Percentiles rank a stretch among this genome's conserved stretches.
These are phyloP conservation scores for Oophaga sylvatica DNA, from an alignment of 2,797 vertebrate genomes.

Conservation along the genomic window DNA sequence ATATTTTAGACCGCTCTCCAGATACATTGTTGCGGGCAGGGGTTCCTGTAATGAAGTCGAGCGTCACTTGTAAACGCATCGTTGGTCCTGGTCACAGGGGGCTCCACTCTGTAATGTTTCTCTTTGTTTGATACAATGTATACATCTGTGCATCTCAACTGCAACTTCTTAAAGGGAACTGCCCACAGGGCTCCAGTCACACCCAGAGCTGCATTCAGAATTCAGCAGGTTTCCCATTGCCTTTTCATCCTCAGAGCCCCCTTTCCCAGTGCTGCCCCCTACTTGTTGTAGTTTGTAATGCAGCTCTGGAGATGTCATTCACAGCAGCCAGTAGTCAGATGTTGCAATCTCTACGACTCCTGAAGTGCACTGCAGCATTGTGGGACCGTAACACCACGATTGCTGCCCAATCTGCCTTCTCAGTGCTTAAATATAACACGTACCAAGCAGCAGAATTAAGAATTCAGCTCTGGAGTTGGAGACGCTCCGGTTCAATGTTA, in stretches of 20 bases:
- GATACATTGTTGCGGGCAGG: no score
- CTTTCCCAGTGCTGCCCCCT: neutral
- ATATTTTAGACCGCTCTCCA: no score
- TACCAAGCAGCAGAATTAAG: neutral
- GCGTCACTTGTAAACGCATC: neutral
- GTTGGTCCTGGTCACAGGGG: neutral
- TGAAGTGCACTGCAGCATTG: no score
- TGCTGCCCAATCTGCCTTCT: no score
- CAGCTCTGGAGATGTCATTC: neutral
- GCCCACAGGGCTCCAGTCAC: neutral
- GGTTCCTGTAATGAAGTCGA: neutral
- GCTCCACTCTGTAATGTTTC: neutral
- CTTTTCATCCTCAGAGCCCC: neutral
- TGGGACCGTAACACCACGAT: no score
- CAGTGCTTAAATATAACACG: no score
- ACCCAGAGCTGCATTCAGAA: neutral
- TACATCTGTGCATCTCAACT: neutral
- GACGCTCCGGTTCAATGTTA: neutral
- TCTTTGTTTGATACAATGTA: neutral
- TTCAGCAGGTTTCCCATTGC: neutral
- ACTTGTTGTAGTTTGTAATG: neutral
- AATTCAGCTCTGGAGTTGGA: neutral
- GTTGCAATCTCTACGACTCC: no score
- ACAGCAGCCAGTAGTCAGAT: no score
- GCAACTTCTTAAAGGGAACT: neutral